phyloP scores from a whole-genome alignment of 2,113 vertebrate genomes.

The Pseudopipra pipra region DNA sequence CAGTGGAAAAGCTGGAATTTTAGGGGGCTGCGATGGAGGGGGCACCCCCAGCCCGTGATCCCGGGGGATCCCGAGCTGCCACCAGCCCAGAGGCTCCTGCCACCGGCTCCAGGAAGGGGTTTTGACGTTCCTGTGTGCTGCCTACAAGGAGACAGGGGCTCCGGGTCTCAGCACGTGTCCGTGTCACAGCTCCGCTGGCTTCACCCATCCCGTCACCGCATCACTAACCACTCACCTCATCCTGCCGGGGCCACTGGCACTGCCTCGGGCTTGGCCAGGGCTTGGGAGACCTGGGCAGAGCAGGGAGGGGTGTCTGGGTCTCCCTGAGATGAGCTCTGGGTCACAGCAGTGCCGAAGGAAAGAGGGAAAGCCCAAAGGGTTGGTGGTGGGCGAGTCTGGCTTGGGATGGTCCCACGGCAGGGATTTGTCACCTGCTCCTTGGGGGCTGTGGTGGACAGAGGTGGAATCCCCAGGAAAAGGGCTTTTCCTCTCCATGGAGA shows the following conservation, averaged over 20 bases:
- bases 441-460: no score
- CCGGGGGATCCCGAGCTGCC: fast-evolving
- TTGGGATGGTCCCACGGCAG: fast-evolving
- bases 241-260: neutral
- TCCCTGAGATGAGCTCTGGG: neutral
- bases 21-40: neutral
- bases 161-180: slow-evolving; percentile 5
- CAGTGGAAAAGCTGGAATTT: neutral
- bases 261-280: neutral
- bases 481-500: neutral
- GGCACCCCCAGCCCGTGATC: neutral
- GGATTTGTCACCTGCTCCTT: neutral
- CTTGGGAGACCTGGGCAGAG: neutral
- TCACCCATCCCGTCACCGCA: slow-evolving; percentile 5
- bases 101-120: neutral
- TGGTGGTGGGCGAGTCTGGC: fast-evolving
- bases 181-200: neutral
- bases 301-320: neutral
- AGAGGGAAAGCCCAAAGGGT: neutral
- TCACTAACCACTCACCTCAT: neutral
- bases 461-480: fast-evolving
- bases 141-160: slow-evolving; percentile 61
- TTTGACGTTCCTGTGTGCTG: neutral
- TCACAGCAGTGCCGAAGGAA: neutral
- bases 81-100: neutral